Conservation (phyloP, 2,797 vertebrate genomes). For the Valencia hispanica region DNA sequence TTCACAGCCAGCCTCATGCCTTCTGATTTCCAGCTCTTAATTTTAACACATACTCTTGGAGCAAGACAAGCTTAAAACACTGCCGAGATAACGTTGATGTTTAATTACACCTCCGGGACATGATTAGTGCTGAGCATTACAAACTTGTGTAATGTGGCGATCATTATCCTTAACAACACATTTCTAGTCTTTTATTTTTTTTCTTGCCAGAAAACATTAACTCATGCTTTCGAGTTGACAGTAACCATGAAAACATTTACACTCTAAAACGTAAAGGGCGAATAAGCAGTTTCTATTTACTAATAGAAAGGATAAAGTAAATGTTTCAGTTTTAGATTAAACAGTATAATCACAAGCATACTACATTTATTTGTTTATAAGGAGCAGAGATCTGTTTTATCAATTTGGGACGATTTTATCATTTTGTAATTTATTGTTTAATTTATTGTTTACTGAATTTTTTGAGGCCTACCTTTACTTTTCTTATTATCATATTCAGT, state of each 20-base stretch:
- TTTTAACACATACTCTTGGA: not conserved
- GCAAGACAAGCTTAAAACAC: not conserved
- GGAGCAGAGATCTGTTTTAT: not conserved
- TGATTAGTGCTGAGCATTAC: constrained; percentile 8
- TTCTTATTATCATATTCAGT: not conserved
- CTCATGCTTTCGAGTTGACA: not conserved
- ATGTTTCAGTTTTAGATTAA: not conserved
- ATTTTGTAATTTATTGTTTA: not conserved
- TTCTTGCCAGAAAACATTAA: not conserved
- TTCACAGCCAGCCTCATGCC: not conserved
- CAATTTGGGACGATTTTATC: not conserved
- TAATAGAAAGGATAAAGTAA: not conserved
- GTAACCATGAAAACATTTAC: not conserved
- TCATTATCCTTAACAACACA: constrained; percentile 1
- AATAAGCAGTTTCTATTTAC: not conserved
- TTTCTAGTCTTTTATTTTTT: constrained; percentile 4
- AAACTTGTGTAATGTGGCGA: constrained; percentile 1
- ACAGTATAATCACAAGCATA: not conserved
- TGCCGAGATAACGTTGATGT: not conserved
- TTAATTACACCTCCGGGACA: constrained; percentile 14
- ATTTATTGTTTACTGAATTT: not conserved
- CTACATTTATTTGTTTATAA: not conserved
- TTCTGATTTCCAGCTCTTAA: not conserved
- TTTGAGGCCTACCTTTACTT: constrained; percentile 7
- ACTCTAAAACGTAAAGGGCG: not conserved